phyloP scores from a whole-genome alignment of 2,888 invertebrate species.

The Orthonevra nobilis region DNA sequence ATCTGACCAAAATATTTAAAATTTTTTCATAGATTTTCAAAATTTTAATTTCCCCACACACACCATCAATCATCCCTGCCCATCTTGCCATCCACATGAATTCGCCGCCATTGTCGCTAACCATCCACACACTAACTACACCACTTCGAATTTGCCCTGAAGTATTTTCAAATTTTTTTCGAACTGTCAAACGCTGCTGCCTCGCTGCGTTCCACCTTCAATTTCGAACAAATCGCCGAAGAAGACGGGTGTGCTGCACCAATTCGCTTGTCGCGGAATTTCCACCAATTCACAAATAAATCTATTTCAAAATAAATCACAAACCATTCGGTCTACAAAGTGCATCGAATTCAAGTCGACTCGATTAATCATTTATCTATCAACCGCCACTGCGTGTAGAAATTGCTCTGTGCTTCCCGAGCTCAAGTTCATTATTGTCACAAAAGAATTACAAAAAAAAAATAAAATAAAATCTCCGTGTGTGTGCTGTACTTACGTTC shows the following conservation, averaged over 20 bases:
- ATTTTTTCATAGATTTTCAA: too few species aligned
- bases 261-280: conserved; percentile 66
- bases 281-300: conserved; percentile 36
- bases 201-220: conserved; percentile 43
- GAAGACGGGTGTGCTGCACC: conserved; percentile 61
- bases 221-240: conserved; percentile 66
- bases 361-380: too few species aligned
- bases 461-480: not conserved
- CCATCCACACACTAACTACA: too few species aligned
- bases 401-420: conserved; percentile 9
- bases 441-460: conserved; percentile 1
- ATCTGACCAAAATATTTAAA: too few species aligned
- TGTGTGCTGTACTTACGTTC: conserved; percentile 42
- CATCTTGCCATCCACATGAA: not conserved
- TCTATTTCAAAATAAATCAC: conserved; percentile 10
- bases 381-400: conserved; percentile 13
- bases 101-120: conserved; percentile 52
- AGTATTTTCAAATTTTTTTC: conserved; percentile 24
- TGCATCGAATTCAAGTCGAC: conserved; percentile 15
- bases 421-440: conserved; percentile 29
- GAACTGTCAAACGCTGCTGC: conserved; percentile 56
- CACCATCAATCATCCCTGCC: not conserved
- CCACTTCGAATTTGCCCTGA: conserved; percentile 42
- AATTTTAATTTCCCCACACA: too few species aligned
- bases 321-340: conserved; percentile 3